Evolutionary conservation across 2,797 vertebrate genomes (phyloP), one percentile per base, ranked within the genome.

Genomic region (Nannoperca australis): DNA sequence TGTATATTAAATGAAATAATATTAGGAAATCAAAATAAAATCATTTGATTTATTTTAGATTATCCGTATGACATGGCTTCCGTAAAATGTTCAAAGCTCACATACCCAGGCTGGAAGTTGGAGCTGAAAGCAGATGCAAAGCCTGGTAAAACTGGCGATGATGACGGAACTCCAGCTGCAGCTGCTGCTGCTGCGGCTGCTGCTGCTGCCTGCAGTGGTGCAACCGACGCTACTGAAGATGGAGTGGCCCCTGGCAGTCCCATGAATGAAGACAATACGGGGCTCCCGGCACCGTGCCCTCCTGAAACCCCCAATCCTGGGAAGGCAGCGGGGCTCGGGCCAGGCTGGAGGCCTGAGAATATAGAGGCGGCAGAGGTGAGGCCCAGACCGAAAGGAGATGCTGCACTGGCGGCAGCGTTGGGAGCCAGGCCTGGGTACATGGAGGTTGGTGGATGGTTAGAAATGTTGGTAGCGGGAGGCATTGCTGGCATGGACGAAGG

Each of bases 61-160:
- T 42, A 36, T 63, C 2, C 9, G n/a, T 45, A n/a, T 34, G 34
- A 36, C 13, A 17, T 42, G 38, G 20, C 32, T 38, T 56, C 7
- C 38, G 24, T 45, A 65, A 72, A 58, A 36, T 61, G 30, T 54
- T 32, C 8, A 27, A 70, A 47, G 24, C 17, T 59, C 9, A 62
- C 96, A 93, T 88, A 98, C 97, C 83, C 98, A 85, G 80, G 97
- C 95, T 76, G 98, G 96, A 99, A 99, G 91, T 96, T 99, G 85
- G 98, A 98, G 91, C 98, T 99, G 93, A 99, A 99, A 3, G 98
- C 97, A 2, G 98, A 99, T 2, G 98, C 97, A 55, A 99, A 99
- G 59, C 97, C 97, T 34, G 98, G 97, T 72, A 99, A 95, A 81
- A 99, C 97, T 0, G 98, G 97, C 1, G 97, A 96, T 0, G 97